These are phyloP conservation scores for Paraplagusia blochii DNA, from an alignment of 2,113 vertebrate species.

Conservation along the genomic window DNA sequence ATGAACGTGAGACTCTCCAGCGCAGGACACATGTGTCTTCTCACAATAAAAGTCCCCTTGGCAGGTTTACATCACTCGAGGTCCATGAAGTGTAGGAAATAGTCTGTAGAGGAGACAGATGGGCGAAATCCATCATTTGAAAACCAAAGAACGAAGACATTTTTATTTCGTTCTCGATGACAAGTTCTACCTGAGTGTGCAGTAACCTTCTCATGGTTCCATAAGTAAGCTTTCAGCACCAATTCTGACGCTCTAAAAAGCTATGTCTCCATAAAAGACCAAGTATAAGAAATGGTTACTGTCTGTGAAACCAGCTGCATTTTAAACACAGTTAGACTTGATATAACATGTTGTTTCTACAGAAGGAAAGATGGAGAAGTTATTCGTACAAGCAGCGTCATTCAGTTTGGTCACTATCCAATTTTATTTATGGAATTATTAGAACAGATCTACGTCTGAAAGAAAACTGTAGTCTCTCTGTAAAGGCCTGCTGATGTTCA, in stretches of 20 bases:
- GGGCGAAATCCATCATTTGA: slow-evolving; percentile 35
- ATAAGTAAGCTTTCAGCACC: slow-evolving; percentile 5
- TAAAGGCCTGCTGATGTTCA: no score
- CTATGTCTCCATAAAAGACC: not conserved
- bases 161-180: slow-evolving; percentile 28
- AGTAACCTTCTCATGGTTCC: not conserved
- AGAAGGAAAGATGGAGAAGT: no score
- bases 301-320: not conserved
- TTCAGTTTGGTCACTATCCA: no score
- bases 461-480: no score
- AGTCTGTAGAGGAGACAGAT: slow-evolving; percentile 33
- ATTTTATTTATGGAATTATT: no score
- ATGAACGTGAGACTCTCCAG: slow-evolving; percentile 36
- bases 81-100: slow-evolving; percentile 41
- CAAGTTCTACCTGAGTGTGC: slow-evolving; percentile 29
- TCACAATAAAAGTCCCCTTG: slow-evolving; percentile 63
- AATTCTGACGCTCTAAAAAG: not conserved
- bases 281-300: not conserved
- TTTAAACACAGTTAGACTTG: not conserved
- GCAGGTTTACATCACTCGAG: slow-evolving; percentile 59
- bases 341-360: no score
- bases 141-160: slow-evolving; percentile 38
- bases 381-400: no score
- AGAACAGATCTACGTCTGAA: no score
- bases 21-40: slow-evolving; percentile 51